These are phyloP conservation scores for Drosophila nikananu DNA, from an alignment of 1,140 invertebrate genomes.

Conservation along the genomic window DNA sequence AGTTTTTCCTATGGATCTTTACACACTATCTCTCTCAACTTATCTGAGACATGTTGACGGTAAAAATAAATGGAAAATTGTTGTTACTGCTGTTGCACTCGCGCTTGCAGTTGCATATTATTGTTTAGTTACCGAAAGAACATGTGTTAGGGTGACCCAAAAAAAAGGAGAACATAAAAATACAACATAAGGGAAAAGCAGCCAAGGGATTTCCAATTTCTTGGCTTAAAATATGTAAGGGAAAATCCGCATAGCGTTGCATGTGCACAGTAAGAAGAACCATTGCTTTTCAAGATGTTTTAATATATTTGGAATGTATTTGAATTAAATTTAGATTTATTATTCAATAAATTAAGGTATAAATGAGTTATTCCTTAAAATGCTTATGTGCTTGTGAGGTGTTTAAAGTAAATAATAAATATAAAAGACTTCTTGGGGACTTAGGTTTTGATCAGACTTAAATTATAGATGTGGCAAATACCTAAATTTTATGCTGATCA, in stretches of 20 bases:
- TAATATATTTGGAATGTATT: background rate
- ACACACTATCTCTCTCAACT: background rate
- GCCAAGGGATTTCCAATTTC: conserved; percentile 43
- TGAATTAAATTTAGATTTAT: background rate
- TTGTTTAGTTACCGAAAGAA: conserved; percentile 57
- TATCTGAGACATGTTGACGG: conserved; percentile 39
- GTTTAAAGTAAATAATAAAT: background rate
- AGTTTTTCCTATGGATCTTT: too few relatives aligned
- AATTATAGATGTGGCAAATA: background rate
- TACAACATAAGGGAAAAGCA: background rate
- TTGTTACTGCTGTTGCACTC: conserved; percentile 56
- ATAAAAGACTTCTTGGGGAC: background rate
- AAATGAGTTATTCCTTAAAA: background rate
- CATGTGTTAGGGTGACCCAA: conserved; percentile 37
- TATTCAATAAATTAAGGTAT: background rate
- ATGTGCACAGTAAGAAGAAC: background rate
- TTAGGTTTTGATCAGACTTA: background rate
- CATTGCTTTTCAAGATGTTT: background rate
- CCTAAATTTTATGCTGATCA: too few relatives aligned
- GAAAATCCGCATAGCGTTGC: background rate
- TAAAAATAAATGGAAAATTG: conserved; percentile 70
- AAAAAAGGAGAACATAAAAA: background rate
- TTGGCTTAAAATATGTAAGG: conserved; percentile 6
- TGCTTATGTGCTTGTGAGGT: background rate
- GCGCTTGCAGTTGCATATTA: conserved; percentile 60